Percentiles rank a stretch among this genome's conserved stretches.
These are phyloP conservation scores for Apomyelois bistriatella DNA, from an alignment of 2,888 invertebrate genomes.

Conservation along the genomic window DNA sequence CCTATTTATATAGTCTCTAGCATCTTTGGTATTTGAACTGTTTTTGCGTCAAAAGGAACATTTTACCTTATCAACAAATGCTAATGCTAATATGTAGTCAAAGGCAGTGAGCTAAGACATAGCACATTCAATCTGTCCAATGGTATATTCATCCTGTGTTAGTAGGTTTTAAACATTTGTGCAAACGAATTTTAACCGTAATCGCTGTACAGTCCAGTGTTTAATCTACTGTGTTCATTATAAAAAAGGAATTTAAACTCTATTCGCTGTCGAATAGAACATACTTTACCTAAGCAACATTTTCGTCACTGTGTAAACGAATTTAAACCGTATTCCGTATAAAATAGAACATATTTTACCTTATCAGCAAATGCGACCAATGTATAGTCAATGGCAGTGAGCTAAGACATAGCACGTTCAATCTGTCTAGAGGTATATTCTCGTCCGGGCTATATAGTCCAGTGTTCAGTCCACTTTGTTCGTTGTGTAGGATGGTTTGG, in stretches of 20 bases:
- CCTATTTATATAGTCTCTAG: too few relatives aligned
- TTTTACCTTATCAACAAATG: conserved; percentile 82
- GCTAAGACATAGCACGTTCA: conserved; percentile 80
- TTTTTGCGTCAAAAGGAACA: not conserved
- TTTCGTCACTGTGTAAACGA: too few relatives aligned
- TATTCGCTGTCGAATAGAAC: too few relatives aligned
- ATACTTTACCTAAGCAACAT: too few relatives aligned
- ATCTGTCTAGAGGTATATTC: conserved; percentile 72
- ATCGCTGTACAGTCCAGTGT: too few relatives aligned
- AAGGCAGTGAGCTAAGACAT: conserved; percentile 79
- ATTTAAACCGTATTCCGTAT: too few relatives aligned
- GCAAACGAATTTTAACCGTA: too few relatives aligned
- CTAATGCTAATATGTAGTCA: conserved; percentile 89
- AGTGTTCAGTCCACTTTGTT: conserved; percentile 70
- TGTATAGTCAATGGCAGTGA: conserved; percentile 83
- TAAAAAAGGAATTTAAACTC: too few relatives aligned
- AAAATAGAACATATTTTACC: conserved; percentile 31
- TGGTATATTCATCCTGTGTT: too few relatives aligned
- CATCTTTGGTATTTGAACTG: too few relatives aligned
- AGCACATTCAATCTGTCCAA: conserved; percentile 63
- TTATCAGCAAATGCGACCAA: conserved; percentile 88
- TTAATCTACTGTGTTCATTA: too few relatives aligned
- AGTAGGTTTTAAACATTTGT: too few relatives aligned
- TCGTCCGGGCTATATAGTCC: conserved; percentile 73
- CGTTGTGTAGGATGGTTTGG: conserved; percentile 66